Base-by-base conservation (phyloP, 2,888 invertebrate species). In the Tholera decimalis region DNA sequence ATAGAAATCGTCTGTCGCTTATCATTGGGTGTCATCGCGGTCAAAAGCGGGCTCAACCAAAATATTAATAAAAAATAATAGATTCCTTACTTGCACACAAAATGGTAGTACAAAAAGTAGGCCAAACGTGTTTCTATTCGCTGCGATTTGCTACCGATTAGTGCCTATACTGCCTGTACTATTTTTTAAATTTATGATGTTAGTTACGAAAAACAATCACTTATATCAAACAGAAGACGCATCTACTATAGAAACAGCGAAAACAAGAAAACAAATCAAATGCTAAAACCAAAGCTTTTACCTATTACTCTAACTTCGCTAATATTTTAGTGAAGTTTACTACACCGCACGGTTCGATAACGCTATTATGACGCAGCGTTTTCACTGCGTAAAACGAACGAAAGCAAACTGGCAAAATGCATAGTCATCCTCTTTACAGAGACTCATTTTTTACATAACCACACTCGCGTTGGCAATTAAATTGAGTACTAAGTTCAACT, bases 301-400 rank as follows among this genome's bases (percentile, higher is more conserved):
- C 37, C 22, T 58, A 71, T 51, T 11, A 55, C 43, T 37, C 59
- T 53, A 72, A 77, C 73, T 64, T 56, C 22, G 15, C 47, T 57
- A 73, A 74, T 77, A 74, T 72, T 72, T 80, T 71, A 79, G 69
- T 67, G 50, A 68, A 80, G 77, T n/a, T 74, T 71, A 63, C 70
- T 64, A 74, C 65, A 72, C 55, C 51, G 26, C 57, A 57, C 72
- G 69, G 74, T 79, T 75, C 73, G 79, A 80, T 83, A 83, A 84
- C 75, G 79, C 76, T 68, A 61, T 68, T 66, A 63, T 85, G 87
- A 86, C 83, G 73, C 41, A 59, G 84, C 83, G 58, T 51, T 82
- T 84, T 65, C 67, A 56, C 67, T 65, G 61, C 83, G 74, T 80
- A 75, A 81, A 79, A 79, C 67, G 77, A 74, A 81, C 66, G 72